phyloP scores from a whole-genome alignment of 2,888 invertebrate genomes.

The Dicranocentrus wangi region DNA sequence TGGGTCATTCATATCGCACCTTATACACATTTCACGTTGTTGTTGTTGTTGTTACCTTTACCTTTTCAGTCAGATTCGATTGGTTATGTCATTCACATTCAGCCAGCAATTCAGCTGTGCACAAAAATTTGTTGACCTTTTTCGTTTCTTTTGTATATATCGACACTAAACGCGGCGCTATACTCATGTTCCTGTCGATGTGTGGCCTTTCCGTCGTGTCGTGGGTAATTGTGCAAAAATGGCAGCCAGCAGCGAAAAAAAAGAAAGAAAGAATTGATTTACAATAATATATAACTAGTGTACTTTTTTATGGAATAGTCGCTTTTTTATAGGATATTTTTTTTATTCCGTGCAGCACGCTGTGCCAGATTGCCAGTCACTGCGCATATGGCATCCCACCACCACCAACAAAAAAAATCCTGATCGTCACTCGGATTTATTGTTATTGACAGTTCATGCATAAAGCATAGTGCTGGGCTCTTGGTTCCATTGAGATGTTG shows the following conservation, averaged over 20 bases:
- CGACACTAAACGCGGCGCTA: too few species aligned
- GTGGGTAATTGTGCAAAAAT: constrained; percentile 1
- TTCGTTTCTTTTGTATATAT: background rate
- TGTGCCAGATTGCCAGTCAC: background rate
- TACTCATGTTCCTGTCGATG: constrained; percentile 2
- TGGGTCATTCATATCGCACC: too few species aligned
- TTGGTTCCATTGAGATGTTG: background rate
- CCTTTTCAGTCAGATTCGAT: too few species aligned
- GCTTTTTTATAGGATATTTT: too few species aligned
- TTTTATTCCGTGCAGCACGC: constrained; percentile 4
- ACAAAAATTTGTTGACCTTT: constrained; percentile 8
- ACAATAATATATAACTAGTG: too few species aligned
- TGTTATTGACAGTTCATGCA: constrained; percentile 28
- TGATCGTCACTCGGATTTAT: constrained; percentile 10
- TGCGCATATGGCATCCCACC: background rate
- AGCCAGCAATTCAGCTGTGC: too few species aligned
- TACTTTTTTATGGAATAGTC: too few species aligned
- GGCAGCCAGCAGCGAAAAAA: background rate
- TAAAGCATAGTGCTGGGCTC: background rate
- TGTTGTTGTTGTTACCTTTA: too few species aligned
- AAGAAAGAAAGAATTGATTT: background rate
- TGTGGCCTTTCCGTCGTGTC: constrained; percentile 22
- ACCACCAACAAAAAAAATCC: too few species aligned
- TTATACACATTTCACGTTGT: too few species aligned
- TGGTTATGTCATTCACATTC: too few species aligned